phyloP scores from a whole-genome alignment of 1,140 invertebrate genomes.

The Zaprionus ornatus region DNA sequence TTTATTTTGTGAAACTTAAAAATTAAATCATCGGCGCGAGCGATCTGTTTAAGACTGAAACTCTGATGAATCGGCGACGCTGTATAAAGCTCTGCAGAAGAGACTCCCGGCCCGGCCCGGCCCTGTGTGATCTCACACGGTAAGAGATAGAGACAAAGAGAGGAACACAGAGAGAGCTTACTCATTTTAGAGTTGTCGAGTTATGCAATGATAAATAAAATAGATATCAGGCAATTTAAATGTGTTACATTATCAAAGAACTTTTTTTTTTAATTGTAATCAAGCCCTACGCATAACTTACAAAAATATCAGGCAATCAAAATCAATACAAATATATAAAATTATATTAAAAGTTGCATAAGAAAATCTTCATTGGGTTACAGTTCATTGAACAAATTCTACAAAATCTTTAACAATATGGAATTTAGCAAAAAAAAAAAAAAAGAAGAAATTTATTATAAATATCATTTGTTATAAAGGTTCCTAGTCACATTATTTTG shows the following conservation, averaged over 20 bases:
- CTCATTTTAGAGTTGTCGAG: constrained; percentile 55
- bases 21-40: constrained; percentile 81
- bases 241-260: background rate
- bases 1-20: constrained; percentile 62
- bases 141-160: constrained; percentile 2
- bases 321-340: too few species aligned
- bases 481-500: background rate
- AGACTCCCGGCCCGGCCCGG: constrained; percentile 16
- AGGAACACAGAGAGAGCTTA: background rate
- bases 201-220: background rate
- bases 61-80: constrained; percentile 67
- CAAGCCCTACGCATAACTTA: too few species aligned
- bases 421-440: background rate
- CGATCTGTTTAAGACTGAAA: constrained; percentile 80
- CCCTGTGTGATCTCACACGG: constrained; percentile 7
- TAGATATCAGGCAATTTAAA: background rate
- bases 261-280: background rate
- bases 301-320: too few species aligned
- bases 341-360: too few species aligned
- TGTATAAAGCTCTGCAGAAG: constrained; percentile 52
- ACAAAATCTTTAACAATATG: background rate
- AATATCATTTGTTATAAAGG: background rate
- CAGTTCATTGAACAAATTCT: too few species aligned
- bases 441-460: background rate
- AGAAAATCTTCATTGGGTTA: too few species aligned